Evolutionary conservation across 2,888 invertebrate genomes (phyloP).

Genomic region (Campoletis raptor): DNA sequence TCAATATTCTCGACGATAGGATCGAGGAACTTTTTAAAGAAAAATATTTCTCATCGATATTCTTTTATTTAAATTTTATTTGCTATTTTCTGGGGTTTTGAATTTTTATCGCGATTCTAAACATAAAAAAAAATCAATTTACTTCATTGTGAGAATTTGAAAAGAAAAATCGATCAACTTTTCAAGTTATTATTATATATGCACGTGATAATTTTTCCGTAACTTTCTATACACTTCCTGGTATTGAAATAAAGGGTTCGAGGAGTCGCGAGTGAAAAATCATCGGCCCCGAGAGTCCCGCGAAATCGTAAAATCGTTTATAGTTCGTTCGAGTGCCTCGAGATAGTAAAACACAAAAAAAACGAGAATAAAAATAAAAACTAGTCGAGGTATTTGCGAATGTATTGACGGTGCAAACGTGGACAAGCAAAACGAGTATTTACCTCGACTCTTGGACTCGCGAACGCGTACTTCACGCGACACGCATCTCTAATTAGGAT

Average conservation of each 20-base stretch:
- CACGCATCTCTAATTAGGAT: conserved; percentile 65
- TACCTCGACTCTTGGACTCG: conserved; percentile 3
- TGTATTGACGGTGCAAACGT: conserved; percentile 19
- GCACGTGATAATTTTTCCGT: conserved; percentile 16
- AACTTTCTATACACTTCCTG: conserved; percentile 40
- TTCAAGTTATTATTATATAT: not conserved
- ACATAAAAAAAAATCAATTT: not conserved
- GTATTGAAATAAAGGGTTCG: conserved; percentile 4
- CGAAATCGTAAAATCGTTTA: conserved; percentile 49
- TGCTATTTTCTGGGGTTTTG: too few relatives aligned
- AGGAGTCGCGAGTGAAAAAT: conserved; percentile 5
- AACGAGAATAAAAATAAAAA: not conserved
- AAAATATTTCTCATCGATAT: not conserved
- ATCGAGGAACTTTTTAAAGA: not conserved
- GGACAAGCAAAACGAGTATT: conserved; percentile 27
- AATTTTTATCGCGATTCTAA: not conserved
- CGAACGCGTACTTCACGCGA: conserved; percentile 50
- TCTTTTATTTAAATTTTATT: not conserved
- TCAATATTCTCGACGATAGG: not conserved
- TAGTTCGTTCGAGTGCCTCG: conserved; percentile 21
- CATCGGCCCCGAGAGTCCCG: conserved; percentile 12
- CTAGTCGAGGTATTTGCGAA: conserved; percentile 36
- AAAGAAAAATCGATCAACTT: not conserved
- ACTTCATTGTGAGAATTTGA: not conserved
- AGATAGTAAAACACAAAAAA: not conserved